Evolutionary conservation across 1,140 invertebrate genomes (phyloP).

Genomic region (Megalonaias nervosa): DNA sequence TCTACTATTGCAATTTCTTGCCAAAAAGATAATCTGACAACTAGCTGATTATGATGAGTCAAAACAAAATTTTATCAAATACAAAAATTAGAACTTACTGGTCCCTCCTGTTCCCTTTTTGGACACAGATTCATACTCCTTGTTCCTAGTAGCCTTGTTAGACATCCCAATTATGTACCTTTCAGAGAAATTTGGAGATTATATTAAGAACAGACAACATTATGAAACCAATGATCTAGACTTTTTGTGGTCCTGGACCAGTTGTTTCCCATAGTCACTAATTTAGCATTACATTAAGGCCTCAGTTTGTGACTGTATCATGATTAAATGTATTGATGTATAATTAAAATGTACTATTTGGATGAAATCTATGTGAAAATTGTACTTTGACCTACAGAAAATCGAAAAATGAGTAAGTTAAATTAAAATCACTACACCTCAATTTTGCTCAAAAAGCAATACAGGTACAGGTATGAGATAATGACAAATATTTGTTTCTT

Average conservation of each 20-base stretch:
- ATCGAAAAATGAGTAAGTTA: too few species aligned
- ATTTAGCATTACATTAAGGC: not conserved
- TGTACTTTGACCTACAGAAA: too few species aligned
- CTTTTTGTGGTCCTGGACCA: not conserved
- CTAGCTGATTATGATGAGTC: too few species aligned
- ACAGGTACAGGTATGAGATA: too few species aligned
- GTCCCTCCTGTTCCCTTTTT: constrained; percentile 62
- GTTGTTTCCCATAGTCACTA: not conserved
- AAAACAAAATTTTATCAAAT: too few species aligned
- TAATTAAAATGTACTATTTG: not conserved
- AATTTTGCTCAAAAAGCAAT: too few species aligned
- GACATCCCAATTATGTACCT: constrained; percentile 56
- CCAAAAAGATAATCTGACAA: too few species aligned
- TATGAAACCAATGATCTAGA: not conserved
- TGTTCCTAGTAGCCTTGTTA: constrained; percentile 46
- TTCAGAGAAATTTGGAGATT: not conserved
- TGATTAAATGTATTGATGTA: not conserved
- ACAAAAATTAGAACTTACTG: constrained; percentile 43
- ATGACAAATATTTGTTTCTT: too few species aligned
- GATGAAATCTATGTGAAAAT: too few species aligned
- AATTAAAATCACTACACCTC: too few species aligned
- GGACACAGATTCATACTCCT: constrained; percentile 54
- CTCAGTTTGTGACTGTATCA: not conserved
- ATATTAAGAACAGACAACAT: not conserved
- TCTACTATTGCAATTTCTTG: too few species aligned